Evolutionary conservation across 1,140 invertebrate species (phyloP).

Genomic region (Brachionus asplanchnoidis): DNA sequence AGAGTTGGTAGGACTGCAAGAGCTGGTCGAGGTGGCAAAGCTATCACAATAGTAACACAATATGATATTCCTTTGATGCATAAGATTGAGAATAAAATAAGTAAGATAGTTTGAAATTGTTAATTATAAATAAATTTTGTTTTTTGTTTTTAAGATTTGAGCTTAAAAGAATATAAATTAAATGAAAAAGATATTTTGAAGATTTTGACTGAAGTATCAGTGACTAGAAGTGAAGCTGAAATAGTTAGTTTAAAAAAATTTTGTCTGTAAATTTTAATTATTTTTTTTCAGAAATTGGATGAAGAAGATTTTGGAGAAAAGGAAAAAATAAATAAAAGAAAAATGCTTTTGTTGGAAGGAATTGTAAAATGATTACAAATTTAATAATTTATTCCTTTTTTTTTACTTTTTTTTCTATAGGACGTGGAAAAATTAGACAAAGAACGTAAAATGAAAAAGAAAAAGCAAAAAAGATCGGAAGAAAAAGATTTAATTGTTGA

Average conservation of each 20-base stretch:
- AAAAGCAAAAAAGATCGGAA: not conserved
- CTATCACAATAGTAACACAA: constrained; percentile 84
- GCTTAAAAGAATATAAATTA: constrained; percentile 24
- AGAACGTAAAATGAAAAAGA: not conserved
- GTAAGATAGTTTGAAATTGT: constrained; percentile 48
- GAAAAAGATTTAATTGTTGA: not conserved
- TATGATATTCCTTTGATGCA: constrained; percentile 80
- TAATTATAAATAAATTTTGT: not conserved
- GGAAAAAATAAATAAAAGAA: constrained; percentile 41
- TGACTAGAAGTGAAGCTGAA: constrained; percentile 35
- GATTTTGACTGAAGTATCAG: constrained; percentile 29
- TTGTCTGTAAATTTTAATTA: not conserved
- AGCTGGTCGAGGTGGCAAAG: constrained; percentile 57
- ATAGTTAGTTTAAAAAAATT: not conserved
- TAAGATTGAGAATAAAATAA: constrained; percentile 76
- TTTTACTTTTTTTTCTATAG: not conserved
- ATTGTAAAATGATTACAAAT: not conserved
- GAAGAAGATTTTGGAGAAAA: constrained; percentile 42
- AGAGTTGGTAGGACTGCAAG: constrained; percentile 57
- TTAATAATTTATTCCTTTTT: not conserved
- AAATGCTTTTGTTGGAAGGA: constrained; percentile 40
- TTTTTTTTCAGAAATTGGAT: constrained; percentile 34
- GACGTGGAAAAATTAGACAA: not conserved
- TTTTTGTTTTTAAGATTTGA: not conserved
- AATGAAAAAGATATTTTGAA: constrained; percentile 42